A percentile compares a stretch with the other conserved stretches of the same genome.
Conservation (phyloP, 2,888 invertebrate genomes). For the Phortica magna region DNA sequence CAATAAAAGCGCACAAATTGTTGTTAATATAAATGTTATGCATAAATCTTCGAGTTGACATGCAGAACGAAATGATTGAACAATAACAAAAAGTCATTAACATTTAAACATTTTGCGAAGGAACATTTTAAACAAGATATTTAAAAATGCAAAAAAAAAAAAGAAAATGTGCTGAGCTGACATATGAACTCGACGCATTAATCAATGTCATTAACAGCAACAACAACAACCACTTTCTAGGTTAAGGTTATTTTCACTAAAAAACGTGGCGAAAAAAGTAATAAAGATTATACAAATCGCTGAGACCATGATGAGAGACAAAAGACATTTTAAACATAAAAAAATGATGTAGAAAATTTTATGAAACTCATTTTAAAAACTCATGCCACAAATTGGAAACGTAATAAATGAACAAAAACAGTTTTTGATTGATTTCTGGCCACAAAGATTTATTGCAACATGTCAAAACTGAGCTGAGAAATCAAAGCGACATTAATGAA, state of each 20-base stretch:
- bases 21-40: background rate
- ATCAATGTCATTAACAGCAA: background rate
- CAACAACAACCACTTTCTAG: slow-evolving; percentile 24
- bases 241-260: slow-evolving; percentile 36
- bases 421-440: background rate
- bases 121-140: slow-evolving; percentile 23
- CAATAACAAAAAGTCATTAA: slow-evolving; percentile 18
- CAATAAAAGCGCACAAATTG: background rate
- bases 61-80: slow-evolving; percentile 5
- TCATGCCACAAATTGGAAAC: no score
- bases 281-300: background rate
- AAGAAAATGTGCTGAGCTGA: slow-evolving; percentile 15
- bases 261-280: slow-evolving; percentile 8
- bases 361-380: no score
- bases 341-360: no score
- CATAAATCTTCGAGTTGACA: background rate
- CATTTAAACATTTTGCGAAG: slow-evolving; percentile 15
- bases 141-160: background rate
- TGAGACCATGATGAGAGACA: background rate
- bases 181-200: slow-evolving; percentile 15
- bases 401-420: no score
- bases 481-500: background rate
- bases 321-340: background rate
- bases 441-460: slow-evolving; percentile 9
- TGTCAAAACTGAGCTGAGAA: background rate